A percentile compares a stretch with the other conserved stretches of the same genome.
Evolutionary conservation across 2,113 vertebrate genomes (phyloP).

Genomic region (Apteryx mantelli): DNA sequence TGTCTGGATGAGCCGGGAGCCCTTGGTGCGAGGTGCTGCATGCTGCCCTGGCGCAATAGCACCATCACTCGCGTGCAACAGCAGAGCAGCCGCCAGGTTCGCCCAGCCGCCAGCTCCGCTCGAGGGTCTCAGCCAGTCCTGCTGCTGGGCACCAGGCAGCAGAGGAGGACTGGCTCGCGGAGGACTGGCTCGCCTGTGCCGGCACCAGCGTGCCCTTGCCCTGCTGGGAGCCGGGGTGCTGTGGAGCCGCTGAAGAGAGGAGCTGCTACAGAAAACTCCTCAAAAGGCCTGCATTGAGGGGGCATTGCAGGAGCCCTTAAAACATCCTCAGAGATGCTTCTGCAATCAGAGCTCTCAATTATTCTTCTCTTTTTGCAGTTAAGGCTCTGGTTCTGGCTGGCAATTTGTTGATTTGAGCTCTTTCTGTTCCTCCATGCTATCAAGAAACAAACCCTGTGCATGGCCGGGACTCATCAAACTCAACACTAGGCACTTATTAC

Average conservation of each 20-base stretch:
- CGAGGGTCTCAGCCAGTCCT: not conserved
- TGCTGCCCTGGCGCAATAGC: not conserved
- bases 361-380: conserved; percentile 20
- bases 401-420: conserved; percentile 27
- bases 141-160: not conserved
- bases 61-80: no score
- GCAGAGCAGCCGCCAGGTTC: not conserved
- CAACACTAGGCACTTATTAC: not conserved
- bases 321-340: conserved; percentile 53
- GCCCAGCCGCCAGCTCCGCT: not conserved
- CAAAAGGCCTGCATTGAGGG: not conserved
- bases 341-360: conserved; percentile 57
- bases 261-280: not conserved
- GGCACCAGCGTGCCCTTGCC: not conserved
- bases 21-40: fast-evolving
- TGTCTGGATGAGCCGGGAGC: fast-evolving
- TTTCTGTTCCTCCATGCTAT: not conserved
- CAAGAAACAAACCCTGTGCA: not conserved
- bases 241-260: not conserved
- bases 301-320: not conserved
- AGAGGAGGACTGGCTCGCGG: not conserved
- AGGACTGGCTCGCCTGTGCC: not conserved
- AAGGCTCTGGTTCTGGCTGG: conserved; percentile 44
- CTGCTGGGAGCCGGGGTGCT: not conserved
- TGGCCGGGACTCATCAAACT: not conserved